Conservation (phyloP, 2,888 invertebrate species). For the Hoplodrina ambigua region DNA sequence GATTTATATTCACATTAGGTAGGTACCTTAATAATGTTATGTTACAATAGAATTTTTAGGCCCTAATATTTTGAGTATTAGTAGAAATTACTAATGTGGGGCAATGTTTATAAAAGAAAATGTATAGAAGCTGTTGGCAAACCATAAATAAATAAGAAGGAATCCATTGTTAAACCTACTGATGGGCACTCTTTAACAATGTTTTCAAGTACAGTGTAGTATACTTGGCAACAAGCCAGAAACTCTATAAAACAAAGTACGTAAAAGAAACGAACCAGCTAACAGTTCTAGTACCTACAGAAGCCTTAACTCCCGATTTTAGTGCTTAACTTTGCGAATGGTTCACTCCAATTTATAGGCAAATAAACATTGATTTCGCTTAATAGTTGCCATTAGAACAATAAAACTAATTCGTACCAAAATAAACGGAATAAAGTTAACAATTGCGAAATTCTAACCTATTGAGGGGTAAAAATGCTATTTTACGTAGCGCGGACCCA, state of each 20-base stretch:
- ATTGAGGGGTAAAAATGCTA: conserved; percentile 76
- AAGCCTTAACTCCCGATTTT: conserved; percentile 34
- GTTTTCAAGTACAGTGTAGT: conserved; percentile 10
- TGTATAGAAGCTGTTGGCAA: too few species aligned
- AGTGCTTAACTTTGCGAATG: conserved; percentile 45
- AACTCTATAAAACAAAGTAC: conserved; percentile 19
- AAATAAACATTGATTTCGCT: conserved; percentile 53
- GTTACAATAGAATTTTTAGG: neutral
- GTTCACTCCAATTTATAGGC: conserved; percentile 45
- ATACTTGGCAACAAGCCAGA: conserved; percentile 32
- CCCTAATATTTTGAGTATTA: neutral
- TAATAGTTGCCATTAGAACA: conserved; percentile 52
- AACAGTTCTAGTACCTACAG: conserved; percentile 28
- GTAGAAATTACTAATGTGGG: too few species aligned
- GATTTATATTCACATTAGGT: conserved; percentile 2
- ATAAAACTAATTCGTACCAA: conserved; percentile 57
- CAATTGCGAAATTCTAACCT: conserved; percentile 73
- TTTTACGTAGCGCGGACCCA: conserved; percentile 75
- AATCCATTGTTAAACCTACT: conserved; percentile 5
- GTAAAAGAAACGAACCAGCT: conserved; percentile 35
- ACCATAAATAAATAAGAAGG: neutral
- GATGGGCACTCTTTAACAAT: conserved; percentile 15
- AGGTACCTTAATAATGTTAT: neutral
- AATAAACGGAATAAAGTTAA: conserved; percentile 56
- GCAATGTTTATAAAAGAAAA: too few species aligned